Conservation (phyloP, 2,113 vertebrate species). For the Maccullochella peelii region DNA sequence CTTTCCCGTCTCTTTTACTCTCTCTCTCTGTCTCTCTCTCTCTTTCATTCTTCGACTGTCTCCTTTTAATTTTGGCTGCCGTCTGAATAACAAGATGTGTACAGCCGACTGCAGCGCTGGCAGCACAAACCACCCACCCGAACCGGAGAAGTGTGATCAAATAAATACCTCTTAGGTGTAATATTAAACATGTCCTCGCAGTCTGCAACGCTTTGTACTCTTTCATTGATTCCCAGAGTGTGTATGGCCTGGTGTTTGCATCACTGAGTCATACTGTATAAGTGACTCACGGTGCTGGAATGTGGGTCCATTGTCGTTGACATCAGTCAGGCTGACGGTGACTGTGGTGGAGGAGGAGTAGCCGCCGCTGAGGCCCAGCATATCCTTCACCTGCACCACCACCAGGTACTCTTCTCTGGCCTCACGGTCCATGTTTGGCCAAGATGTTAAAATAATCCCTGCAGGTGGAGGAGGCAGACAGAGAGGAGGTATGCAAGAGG, state of each 20-base stretch:
- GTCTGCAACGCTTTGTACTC: conserved; percentile 39
- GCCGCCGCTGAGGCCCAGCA: conserved; percentile 90
- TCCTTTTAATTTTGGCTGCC: conserved; percentile 68
- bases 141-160: conserved; percentile 42
- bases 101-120: conserved; percentile 17
- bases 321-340: conserved; percentile 90
- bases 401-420: conserved; percentile 90
- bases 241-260: conserved; percentile 21
- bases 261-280: conserved; percentile 6
- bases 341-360: conserved; percentile 91
- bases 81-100: conserved; percentile 38
- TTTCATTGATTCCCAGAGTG: conserved; percentile 46
- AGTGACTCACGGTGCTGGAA: conserved; percentile 92
- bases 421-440: conserved; percentile 92
- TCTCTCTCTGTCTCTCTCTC: background rate
- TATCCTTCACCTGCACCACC: conserved; percentile 93
- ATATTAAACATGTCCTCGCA: conserved; percentile 60
- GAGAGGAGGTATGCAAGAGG: background rate
- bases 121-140: conserved; percentile 53
- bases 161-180: conserved; percentile 65
- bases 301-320: conserved; percentile 95
- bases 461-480: conserved; percentile 16
- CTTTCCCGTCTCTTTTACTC: conserved; percentile 8
- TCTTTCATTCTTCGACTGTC: conserved; percentile 34
- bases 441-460: conserved; percentile 92